Conservation (phyloP, 2,113 vertebrate genomes). For the Myotis lucifugus region DNA sequence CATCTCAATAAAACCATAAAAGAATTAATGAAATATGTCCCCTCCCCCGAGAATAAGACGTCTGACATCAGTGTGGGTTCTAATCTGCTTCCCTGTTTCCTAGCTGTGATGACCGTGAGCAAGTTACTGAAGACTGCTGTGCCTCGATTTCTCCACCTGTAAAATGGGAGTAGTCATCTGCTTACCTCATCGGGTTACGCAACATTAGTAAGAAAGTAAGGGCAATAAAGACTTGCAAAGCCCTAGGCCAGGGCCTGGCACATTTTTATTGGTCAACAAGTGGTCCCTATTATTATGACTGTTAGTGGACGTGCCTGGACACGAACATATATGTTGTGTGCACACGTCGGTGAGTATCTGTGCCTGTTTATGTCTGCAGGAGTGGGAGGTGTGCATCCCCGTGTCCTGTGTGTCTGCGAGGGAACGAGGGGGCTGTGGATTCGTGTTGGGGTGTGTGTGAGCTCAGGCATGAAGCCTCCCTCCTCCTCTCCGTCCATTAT, state of each 20-base stretch:
- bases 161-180: neutral
- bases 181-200: too few relatives aligned
- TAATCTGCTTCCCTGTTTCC: neutral
- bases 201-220: neutral
- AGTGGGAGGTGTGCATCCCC: accelerated
- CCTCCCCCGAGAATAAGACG: neutral
- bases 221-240: neutral
- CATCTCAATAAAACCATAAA: neutral
- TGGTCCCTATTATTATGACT: too few relatives aligned
- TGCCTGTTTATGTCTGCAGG: neutral
- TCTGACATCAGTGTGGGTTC: neutral
- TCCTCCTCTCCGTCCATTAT: accelerated
- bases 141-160: neutral
- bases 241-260: neutral
- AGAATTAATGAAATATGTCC: neutral
- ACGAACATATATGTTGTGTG: neutral
- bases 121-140: neutral
- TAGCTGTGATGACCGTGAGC: neutral
- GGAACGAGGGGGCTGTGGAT: accelerated
- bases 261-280: neutral
- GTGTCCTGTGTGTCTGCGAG: neutral
- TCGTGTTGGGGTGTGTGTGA: neutral
- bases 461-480: neutral
- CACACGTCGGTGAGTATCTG: neutral
- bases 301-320: neutral